Evolutionary conservation across 2,113 vertebrate genomes (phyloP), one percentile per base, ranked within the genome.

Genomic region (Rana temporaria): DNA sequence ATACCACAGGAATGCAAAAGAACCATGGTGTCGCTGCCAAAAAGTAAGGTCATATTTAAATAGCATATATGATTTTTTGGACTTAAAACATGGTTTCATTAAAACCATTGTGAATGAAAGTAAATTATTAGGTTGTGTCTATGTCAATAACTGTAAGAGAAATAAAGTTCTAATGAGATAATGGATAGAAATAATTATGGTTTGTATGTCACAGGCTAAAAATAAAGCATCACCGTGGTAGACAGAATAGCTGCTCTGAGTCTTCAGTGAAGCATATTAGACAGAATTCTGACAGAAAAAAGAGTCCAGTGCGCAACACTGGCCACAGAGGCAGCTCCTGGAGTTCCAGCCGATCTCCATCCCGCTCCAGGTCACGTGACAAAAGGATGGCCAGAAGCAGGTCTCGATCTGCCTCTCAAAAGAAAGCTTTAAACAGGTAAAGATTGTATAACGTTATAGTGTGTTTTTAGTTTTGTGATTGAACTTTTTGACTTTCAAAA

Each of bases 261-360:
- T 96, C 96, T 0, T 95, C 94, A 0, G 89, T 90, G 66, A 90
- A 91, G 68, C 92, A 94, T 84, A 88, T 90, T 60, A 87, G 95
- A 11, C 96, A 94, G 84, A 63, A 92, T 38, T 93, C 94, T 0
- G 92, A 91, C 42, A 92, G 93, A 57, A 96, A 94, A 90, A 96
- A 94, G 87, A 96, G 95, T 86, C 95, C 93, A 5, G 92, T 92
- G 0, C 92, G 93, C 67, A 96, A 93, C 87, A 87, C 91, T 0
- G 90, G 93, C 0, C 95, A 95, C 84, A 93, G 94, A 85, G 95
- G 95, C 87, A 96, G 94, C 86, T 97, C 97, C 69, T 97, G 95
- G 95, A 98, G 96, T 91, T 97, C 96, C 73, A 95, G 92, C 0
- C 92, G 80, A 0, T 98, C 97, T 2, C 91, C 93, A 0, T 96